A percentile compares a stretch with the other conserved stretches of the same genome.
phyloP scores from a whole-genome alignment of 2,113 vertebrate species.

The Pluvianellus socialis region DNA sequence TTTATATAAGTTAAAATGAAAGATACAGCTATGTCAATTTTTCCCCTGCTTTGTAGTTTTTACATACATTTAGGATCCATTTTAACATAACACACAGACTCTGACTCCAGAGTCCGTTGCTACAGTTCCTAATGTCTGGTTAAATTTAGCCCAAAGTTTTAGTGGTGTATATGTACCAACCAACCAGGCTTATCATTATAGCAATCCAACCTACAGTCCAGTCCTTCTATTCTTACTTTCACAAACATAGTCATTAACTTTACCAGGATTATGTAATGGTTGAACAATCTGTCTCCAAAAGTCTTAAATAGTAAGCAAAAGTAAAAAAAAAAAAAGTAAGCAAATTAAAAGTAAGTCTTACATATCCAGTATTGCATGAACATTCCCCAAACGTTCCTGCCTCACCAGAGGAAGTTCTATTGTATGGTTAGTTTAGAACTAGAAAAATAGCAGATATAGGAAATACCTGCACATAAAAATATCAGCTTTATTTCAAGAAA shows the following conservation, averaged over 20 bases:
- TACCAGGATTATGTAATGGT: not conserved
- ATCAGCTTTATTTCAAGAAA: not conserved
- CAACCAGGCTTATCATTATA: not conserved
- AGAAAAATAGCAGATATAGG: not conserved
- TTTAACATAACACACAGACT: not conserved
- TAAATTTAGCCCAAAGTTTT: not conserved
- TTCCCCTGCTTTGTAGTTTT: not conserved
- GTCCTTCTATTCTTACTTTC: not conserved
- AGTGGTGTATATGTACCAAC: not conserved
- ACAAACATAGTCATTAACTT: not conserved
- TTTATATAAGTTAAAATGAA: not conserved
- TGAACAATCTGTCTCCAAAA: not conserved
- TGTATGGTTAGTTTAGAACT: not conserved
- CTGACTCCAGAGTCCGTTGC: not conserved
- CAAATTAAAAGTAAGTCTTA: not conserved
- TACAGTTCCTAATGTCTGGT: not conserved
- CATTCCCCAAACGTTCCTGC: not conserved
- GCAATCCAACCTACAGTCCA: not conserved
- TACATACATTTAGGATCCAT: not conserved
- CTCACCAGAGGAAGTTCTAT: not conserved
- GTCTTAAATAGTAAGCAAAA: not conserved
- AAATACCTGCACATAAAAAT: not conserved
- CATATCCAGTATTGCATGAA: not conserved
- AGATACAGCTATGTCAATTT: not conserved
- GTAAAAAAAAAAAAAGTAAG: not conserved